Evolutionary conservation across 2,113 vertebrate species (phyloP).

Genomic region (Zonotrichia leucophrys): DNA sequence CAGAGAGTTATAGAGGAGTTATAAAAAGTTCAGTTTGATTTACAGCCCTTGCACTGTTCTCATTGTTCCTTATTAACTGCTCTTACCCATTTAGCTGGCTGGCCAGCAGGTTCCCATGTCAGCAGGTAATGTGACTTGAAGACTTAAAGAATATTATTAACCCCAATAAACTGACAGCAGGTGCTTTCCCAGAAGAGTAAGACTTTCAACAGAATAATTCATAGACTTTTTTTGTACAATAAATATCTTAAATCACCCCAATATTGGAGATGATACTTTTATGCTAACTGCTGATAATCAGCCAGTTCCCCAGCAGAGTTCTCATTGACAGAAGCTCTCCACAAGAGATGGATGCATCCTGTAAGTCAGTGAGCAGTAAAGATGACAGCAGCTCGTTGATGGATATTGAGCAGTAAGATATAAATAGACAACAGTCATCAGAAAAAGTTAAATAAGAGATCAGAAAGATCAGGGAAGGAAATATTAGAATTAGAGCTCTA

Average conservation of each 20-base stretch:
- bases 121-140: background rate
- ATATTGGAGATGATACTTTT: background rate
- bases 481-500: background rate
- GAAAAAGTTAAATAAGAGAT: background rate
- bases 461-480: background rate
- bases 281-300: background rate
- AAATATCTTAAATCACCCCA: background rate
- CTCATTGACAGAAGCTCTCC: background rate
- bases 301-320: background rate
- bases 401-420: background rate
- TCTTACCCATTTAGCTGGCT: background rate
- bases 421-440: background rate
- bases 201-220: background rate
- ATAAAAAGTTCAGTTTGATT: background rate
- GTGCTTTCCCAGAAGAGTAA: background rate
- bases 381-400: background rate
- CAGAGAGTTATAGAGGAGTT: background rate
- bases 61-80: background rate
- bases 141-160: background rate
- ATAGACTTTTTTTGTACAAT: background rate
- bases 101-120: background rate
- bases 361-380: background rate
- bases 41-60: background rate
- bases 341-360: background rate
- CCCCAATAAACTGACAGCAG: background rate